Conservation (phyloP, 1,140 invertebrate genomes). For the Drosophila pseudoananassae region DNA sequence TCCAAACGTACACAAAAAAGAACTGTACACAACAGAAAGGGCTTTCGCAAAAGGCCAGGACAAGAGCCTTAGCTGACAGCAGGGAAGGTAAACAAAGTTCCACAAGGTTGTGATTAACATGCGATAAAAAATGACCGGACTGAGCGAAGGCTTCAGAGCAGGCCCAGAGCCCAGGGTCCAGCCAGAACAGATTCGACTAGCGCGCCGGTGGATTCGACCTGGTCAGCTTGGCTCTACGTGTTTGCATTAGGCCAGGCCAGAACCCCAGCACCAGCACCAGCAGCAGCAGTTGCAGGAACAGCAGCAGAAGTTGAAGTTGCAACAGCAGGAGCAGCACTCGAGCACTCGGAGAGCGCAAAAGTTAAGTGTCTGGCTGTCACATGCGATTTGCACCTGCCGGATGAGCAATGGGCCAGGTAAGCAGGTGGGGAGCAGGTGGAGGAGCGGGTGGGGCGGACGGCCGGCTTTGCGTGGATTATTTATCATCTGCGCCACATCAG, state of each 20-base stretch:
- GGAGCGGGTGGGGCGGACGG: conserved; percentile 34
- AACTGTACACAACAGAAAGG: conserved; percentile 63
- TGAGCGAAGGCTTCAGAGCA: conserved; percentile 28
- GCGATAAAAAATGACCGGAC: conserved; percentile 80
- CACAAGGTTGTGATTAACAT: conserved; percentile 82
- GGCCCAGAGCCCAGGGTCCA: background rate
- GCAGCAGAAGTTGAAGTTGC: background rate
- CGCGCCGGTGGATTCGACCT: conserved; percentile 27
- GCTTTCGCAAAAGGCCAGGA: conserved; percentile 35
- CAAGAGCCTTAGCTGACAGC: conserved; percentile 22
- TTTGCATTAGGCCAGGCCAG: conserved; percentile 66
- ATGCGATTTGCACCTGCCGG: conserved; percentile 82
- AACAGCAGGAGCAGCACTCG: conserved; percentile 27
- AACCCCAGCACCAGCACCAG: conserved; percentile 8
- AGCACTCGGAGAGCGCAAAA: conserved; percentile 65
- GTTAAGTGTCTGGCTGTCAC: conserved; percentile 82
- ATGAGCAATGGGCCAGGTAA: conserved; percentile 65
- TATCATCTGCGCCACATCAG: conserved; percentile 74
- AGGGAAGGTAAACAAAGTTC: conserved; percentile 75
- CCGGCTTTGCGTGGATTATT: conserved; percentile 76
- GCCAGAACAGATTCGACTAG: background rate
- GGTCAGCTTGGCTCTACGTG: conserved; percentile 70
- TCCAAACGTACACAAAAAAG: conserved; percentile 52
- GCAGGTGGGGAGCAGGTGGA: conserved; percentile 22
- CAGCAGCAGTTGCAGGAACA: background rate